phyloP scores from a whole-genome alignment of 2,797 vertebrate species.

The Tachyglossus aculeatus region DNA sequence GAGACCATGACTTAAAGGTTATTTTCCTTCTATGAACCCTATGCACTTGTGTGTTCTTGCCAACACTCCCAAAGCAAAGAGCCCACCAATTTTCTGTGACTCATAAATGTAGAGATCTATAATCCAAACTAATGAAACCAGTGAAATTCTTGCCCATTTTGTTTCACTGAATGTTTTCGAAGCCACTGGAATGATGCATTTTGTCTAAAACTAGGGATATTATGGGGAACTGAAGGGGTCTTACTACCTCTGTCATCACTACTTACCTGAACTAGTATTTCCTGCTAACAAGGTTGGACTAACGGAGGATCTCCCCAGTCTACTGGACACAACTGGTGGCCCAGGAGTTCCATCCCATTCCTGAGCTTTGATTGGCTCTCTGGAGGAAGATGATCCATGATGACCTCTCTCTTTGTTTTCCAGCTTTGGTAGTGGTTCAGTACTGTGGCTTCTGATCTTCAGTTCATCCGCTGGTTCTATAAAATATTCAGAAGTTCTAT shows the following conservation, averaged over 20 bases:
- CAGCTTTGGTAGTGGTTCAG: slow-evolving; percentile 86
- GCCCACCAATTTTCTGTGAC: slow-evolving; percentile 25
- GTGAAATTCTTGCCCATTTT: neutral
- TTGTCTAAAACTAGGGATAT: too few relatives aligned
- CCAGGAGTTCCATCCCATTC: slow-evolving; percentile 89
- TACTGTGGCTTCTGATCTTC: slow-evolving; percentile 85
- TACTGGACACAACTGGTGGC: slow-evolving; percentile 83
- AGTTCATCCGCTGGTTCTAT: slow-evolving; percentile 83
- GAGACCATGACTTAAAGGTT: too few relatives aligned
- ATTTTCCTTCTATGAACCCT: too few relatives aligned
- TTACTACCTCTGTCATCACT: rapidly evolving
- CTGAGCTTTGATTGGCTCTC: slow-evolving; percentile 90
- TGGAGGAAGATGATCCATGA: slow-evolving; percentile 74
- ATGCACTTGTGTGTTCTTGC: too few relatives aligned
- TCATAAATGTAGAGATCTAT: slow-evolving; percentile 19
- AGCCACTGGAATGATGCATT: too few relatives aligned
- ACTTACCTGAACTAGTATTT: slow-evolving; percentile 86
- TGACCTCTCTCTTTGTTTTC: slow-evolving; percentile 88
- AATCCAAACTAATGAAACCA: slow-evolving; percentile 18
- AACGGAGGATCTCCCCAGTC: slow-evolving; percentile 86
- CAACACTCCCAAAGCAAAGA: too few relatives aligned
- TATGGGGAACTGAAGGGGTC: too few relatives aligned
- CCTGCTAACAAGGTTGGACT: slow-evolving; percentile 87
- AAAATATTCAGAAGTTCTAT: slow-evolving; percentile 46
- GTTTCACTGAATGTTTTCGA: neutral